Base-by-base conservation (phyloP, 2,888 invertebrate genomes). In the Chorisops tibialis region DNA sequence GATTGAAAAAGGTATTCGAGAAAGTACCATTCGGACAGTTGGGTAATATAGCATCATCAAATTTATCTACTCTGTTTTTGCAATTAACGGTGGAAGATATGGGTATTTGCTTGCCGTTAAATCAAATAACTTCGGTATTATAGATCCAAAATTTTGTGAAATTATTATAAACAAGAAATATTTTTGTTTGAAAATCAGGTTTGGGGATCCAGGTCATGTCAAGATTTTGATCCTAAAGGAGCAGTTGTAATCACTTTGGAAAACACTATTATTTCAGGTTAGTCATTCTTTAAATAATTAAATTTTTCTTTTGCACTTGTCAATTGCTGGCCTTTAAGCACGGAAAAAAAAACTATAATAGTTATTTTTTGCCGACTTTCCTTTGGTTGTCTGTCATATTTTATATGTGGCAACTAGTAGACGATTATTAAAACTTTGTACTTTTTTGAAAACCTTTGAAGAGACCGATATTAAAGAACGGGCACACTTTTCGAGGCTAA, bases 221-320 rank as follows among this genome's bases (percentile, higher is more conserved):
- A 85, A 71, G 93, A 93, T 71, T 81, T 82, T 52, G 94, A 93
- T 71, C 86, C 87, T 3, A 85, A 91, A 67, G 93, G 93, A 49
- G 97, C 97, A 11, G 91, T 98, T 30, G 96, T 99, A 9, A 87
- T 99, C 19, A 97, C 97, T 0, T 81, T 99, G 68, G 96, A 97
- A 79, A 92, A 90, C 74, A 97, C 97, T n/a, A 92, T 91, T 72
- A 96, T 99, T 71, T 79, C 78, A 5, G 69, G 69, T 69, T 24
- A 39, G 21, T 30, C 9, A 30, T 30, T 30, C 9, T 30, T 1
- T n/a, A n/a, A n/a, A n/a, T n/a, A n/a, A n/a, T n/a, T n/a, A n/a
- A n/a, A n/a, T n/a, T n/a, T n/a, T n/a, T n/a, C n/a, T n/a, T n/a
- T n/a, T n/a, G n/a, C n/a, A n/a, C n/a, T n/a, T n/a, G n/a, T n/a